Base-by-base conservation (phyloP, 2,888 invertebrate species). In the Leptogaster cylindrica region DNA sequence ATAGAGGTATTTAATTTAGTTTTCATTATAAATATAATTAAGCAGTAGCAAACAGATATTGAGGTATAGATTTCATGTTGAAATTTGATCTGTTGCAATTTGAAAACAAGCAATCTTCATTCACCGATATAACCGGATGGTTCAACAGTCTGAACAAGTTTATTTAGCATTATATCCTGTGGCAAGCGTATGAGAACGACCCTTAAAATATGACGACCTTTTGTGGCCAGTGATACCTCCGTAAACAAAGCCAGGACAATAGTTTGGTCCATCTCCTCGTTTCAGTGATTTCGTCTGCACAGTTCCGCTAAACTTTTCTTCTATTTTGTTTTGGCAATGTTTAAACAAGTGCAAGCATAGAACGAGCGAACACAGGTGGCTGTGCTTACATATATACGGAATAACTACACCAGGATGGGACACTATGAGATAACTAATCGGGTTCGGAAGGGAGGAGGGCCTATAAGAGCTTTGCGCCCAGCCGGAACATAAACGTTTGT, bases 241-340 rank as follows among this genome's bases (percentile, higher is more conserved):
- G 44, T 44, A 61, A 44, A 61, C 61, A 61, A 61, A 6, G 28
- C 12, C 25, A 48, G 27, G 27, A 48, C 27, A 27, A 44, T 28
- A 27, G 10, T n/a, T n/a, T 16, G 27, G 4, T 8, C 61, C n/a
- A 20, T 58, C 16, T 44, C 25, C 61, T 27, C 28, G 27, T 7
- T 25, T 44, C 20, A 18, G 44, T 8, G 20, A 23, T 16, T 41
- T 25, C 28, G 25, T 44, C 61, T 61, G 44, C 14, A 27, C 25
- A 44, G 61, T 61, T 61, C 44, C 61, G 44, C 44, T 12, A 44
- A 61, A 61, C 61, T 61, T 61, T 44, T 44, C 61, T n/a, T 33
- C 28, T 28, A 61, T 16, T 12, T n/a, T n/a, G n/a, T n/a, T n/a
- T 44, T 20, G 16, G 10, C 51, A 55, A 28, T 61, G 61, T 61